These are phyloP conservation scores for Acromyrmex charruanus DNA, from an alignment of 1,140 invertebrate genomes.

Conservation along the genomic window DNA sequence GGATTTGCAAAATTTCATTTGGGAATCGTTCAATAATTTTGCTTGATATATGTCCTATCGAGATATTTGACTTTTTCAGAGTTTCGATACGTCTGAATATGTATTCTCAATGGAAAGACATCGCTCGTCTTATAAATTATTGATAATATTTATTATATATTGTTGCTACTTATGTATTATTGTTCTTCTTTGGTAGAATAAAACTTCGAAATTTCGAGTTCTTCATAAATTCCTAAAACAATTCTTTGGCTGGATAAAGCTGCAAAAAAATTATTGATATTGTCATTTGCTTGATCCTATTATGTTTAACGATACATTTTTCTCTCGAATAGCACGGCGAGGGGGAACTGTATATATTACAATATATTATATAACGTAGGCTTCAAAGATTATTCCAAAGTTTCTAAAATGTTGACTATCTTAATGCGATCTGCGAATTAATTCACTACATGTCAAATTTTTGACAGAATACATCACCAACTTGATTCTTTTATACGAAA, in stretches of 20 bases:
- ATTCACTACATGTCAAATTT: not conserved
- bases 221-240: slow-evolving; percentile 4
- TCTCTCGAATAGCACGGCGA: slow-evolving; percentile 40
- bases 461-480: not conserved
- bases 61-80: slow-evolving; percentile 7
- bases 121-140: slow-evolving; percentile 22
- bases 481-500: not conserved
- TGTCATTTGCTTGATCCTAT: not conserved
- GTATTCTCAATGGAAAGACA: not conserved
- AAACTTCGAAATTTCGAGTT: slow-evolving; percentile 12
- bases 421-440: not conserved
- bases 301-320: not conserved
- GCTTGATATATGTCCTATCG: not conserved
- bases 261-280: slow-evolving; percentile 66
- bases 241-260: slow-evolving; percentile 74
- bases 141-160: not conserved
- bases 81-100: not conserved
- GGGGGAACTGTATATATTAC: not conserved
- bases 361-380: not conserved
- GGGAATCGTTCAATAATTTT: slow-evolving; percentile 16
- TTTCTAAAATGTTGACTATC: not conserved
- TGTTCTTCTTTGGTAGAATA: slow-evolving; percentile 64
- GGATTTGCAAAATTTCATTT: slow-evolving; percentile 84
- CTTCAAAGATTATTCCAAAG: not conserved
- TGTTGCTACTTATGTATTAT: not conserved